Evolutionary conservation across 2,797 vertebrate genomes (phyloP).

Genomic region (Psittacula derbiana): DNA sequence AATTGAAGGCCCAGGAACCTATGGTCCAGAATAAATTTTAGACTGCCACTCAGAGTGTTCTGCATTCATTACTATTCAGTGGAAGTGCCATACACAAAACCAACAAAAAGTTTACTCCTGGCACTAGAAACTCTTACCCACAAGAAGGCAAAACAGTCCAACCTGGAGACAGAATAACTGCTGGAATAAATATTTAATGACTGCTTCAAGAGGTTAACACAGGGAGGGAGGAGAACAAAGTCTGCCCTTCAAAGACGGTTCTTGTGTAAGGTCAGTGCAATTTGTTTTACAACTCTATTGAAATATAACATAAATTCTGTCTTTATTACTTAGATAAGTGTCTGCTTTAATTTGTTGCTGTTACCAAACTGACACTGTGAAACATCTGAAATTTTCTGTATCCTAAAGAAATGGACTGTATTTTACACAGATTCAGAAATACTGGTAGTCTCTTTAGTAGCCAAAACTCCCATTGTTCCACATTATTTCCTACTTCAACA

Average conservation of each 20-base stretch:
- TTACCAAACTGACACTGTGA: not conserved
- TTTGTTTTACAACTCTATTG: constrained; percentile 27
- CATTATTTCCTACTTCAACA: not conserved
- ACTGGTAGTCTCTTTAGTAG: not conserved
- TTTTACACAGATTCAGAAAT: not conserved
- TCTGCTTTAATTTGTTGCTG: not conserved
- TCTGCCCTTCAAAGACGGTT: constrained; percentile 21
- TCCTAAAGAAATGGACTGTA: not conserved
- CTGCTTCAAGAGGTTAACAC: constrained; percentile 24
- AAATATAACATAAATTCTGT: not conserved
- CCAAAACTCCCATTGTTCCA: not conserved
- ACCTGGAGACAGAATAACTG: constrained; percentile 10
- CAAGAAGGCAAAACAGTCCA: not conserved
- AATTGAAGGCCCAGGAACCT: constrained; percentile 32
- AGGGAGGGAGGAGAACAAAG: constrained; percentile 7
- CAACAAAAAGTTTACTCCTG: constrained; percentile 34
- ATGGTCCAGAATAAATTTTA: constrained; percentile 44
- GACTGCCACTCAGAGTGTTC: not conserved
- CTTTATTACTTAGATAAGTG: not conserved
- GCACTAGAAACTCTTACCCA: not conserved
- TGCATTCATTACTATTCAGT: constrained; percentile 40
- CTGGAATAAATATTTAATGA: constrained; percentile 64
- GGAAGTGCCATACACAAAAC: not conserved
- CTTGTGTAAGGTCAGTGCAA: constrained; percentile 30
- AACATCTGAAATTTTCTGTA: not conserved